A percentile compares a stretch with the other conserved stretches of the same genome.
These are phyloP conservation scores for Jacana jacana DNA, from an alignment of 2,113 vertebrate species.

Conservation along the genomic window DNA sequence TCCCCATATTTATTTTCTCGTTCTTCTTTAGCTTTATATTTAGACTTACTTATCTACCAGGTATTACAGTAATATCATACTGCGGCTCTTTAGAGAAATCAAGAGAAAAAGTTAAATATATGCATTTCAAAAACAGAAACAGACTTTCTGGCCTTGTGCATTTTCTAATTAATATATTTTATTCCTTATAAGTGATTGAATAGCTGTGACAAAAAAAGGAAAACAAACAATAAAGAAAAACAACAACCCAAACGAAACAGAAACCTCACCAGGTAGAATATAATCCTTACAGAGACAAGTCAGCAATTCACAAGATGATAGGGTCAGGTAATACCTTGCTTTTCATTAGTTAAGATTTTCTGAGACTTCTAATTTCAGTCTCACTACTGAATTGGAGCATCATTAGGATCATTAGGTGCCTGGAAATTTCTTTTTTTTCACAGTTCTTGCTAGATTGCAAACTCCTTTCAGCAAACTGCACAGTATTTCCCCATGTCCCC, in stretches of 20 bases:
- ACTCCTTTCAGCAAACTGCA: constrained; percentile 51
- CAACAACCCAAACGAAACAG: not conserved
- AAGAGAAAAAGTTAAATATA: not conserved
- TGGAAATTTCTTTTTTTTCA: not conserved
- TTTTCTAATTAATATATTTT: not conserved
- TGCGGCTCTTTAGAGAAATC: not conserved
- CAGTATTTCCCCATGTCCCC: not conserved
- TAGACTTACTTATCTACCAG: not conserved
- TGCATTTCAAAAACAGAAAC: not conserved
- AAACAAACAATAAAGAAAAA: not conserved
- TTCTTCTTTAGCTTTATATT: not conserved
- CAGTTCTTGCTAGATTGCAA: constrained; percentile 28
- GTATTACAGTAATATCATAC: not conserved
- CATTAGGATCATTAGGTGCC: not conserved
- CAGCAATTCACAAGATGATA: constrained; percentile 15
- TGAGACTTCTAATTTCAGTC: constrained; percentile 53
- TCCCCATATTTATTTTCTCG: not conserved
- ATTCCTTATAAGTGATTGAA: not conserved
- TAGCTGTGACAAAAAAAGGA: not conserved
- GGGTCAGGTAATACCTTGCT: constrained; percentile 17
- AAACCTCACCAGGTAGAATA: constrained; percentile 29
- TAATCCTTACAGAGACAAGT: constrained; percentile 29
- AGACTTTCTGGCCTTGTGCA: not conserved
- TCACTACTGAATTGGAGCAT: constrained; percentile 43
- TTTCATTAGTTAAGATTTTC: constrained; percentile 58